phyloP scores from a whole-genome alignment of 2,888 invertebrate species.

The Allophyes oxyacanthae region DNA sequence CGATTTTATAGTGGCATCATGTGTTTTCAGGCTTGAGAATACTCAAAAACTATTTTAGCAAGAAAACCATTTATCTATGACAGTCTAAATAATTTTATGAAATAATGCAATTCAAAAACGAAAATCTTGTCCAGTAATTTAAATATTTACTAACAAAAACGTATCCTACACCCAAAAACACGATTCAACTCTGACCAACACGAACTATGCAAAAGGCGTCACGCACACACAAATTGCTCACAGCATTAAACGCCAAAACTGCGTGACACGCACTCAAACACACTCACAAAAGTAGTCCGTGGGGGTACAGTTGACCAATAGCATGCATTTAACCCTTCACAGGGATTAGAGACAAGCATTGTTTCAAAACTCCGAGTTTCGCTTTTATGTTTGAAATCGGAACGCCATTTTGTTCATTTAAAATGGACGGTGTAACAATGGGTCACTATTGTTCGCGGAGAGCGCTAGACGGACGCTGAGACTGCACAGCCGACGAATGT shows the following conservation, averaged over 20 bases:
- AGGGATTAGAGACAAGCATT: slow-evolving; percentile 82
- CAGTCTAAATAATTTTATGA: no score
- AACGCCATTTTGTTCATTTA: slow-evolving; percentile 88
- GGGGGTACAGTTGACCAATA: slow-evolving; percentile 86
- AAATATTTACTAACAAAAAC: background rate
- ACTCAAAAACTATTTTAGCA: no score
- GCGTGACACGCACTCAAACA: slow-evolving; percentile 45
- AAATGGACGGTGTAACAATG: slow-evolving; percentile 88
- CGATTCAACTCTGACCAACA: slow-evolving; percentile 18
- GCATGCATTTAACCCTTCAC: slow-evolving; percentile 87
- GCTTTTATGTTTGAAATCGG: slow-evolving; percentile 76
- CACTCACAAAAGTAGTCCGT: slow-evolving; percentile 45
- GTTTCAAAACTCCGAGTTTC: slow-evolving; percentile 83
- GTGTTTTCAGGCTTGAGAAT: no score
- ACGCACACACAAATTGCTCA: slow-evolving; percentile 50
- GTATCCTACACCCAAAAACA: background rate
- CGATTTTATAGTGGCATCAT: no score
- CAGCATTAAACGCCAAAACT: slow-evolving; percentile 56
- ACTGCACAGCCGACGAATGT: slow-evolving; percentile 76
- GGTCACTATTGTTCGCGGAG: slow-evolving; percentile 80
- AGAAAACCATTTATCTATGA: no score
- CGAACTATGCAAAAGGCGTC: slow-evolving; percentile 25
- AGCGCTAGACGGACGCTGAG: slow-evolving; percentile 73
- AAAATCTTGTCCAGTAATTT: no score
- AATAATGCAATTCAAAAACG: no score